These are phyloP conservation scores for Rhabdomys pumilio DNA, from an alignment of 2,797 vertebrate species.

Conservation along the genomic window DNA sequence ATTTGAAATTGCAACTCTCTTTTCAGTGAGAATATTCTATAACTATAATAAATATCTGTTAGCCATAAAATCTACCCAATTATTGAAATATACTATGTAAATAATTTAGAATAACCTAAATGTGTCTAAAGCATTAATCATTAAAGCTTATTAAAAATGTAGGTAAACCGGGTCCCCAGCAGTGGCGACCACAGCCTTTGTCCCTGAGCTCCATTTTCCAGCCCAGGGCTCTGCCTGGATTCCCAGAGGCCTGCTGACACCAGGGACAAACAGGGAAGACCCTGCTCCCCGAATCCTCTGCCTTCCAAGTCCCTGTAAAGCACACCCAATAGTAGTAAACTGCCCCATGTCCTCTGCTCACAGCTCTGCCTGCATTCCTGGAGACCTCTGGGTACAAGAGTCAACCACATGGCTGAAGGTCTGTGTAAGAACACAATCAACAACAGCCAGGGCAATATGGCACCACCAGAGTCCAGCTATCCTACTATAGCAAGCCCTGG, in stretches of 20 bases:
- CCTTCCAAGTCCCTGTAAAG: not conserved
- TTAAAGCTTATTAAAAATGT: constrained; percentile 51
- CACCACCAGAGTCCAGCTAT: not conserved
- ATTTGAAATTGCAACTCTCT: not conserved
- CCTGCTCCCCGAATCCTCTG: not conserved
- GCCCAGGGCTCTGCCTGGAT: not conserved
- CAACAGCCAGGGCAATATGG: not conserved
- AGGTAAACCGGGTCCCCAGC: not conserved
- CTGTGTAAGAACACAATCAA: not conserved
- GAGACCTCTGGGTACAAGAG: not conserved
- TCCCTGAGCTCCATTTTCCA: not conserved
- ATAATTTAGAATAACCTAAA: constrained; percentile 33
- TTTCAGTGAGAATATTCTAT: constrained; percentile 40
- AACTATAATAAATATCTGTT: not conserved
- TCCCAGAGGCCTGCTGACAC: not conserved
- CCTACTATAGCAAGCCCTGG: not conserved
- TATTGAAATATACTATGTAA: constrained; percentile 18
- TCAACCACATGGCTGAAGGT: not conserved
- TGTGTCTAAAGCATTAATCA: constrained; percentile 52
- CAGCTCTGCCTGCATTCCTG: not conserved
- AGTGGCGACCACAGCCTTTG: not conserved
- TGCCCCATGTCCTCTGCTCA: not conserved
- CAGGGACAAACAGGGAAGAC: not conserved
- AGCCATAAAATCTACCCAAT: constrained; percentile 28
- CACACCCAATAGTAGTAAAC: not conserved